Evolutionary conservation across 2,888 invertebrate genomes (phyloP), one percentile per base, ranked within the genome.

Genomic region (Crossocerus cetratus): DNA sequence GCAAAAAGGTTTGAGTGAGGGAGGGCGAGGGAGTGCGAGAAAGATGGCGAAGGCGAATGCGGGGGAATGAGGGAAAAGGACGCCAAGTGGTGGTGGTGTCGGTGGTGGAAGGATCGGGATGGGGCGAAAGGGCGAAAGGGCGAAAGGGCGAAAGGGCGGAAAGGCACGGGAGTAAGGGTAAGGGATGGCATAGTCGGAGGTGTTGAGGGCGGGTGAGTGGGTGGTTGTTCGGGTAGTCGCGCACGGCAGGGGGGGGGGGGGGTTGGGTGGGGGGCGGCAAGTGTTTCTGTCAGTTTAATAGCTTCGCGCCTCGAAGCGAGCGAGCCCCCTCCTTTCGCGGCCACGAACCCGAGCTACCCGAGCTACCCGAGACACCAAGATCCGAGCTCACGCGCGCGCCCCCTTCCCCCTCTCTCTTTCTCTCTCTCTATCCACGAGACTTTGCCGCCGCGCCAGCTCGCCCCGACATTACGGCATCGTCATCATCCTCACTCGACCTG

Each of bases 251-350:
- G n/a, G n/a, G n/a, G n/a, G n/a, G n/a, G n/a, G n/a, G n/a, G n/a
- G n/a, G n/a, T n/a, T 82, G 82, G 87, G 49, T 14, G 49, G 49
- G 32, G 90, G 89, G 87, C 88, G 89, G 90, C 90, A 90, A 90
- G 90, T 90, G 90, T 90, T 89, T 90, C 90, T 90, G 90, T 90
- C 90, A 90, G 90, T 90, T 90, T 90, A 90, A 90, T 90, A 90
- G 90, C 89, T 89, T 89, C 88, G 87, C 87, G 86, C 87, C 84
- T 84, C 66, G 57, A 57, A 66, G 77, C 64, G 65, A 42, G 59
- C 65, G 65, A 42, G 59, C 65, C 53, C 64, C 58, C 62, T 21
- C 73, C 74, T 66, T 69, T 65, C 54, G 65, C 77, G 61, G 69
- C 65, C 76, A 73, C 77, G 64, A 72, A 64, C 76, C 68, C 76